These are phyloP conservation scores for Pogonomyrmex californicus DNA, from an alignment of 1,140 invertebrate species.

Conservation along the genomic window DNA sequence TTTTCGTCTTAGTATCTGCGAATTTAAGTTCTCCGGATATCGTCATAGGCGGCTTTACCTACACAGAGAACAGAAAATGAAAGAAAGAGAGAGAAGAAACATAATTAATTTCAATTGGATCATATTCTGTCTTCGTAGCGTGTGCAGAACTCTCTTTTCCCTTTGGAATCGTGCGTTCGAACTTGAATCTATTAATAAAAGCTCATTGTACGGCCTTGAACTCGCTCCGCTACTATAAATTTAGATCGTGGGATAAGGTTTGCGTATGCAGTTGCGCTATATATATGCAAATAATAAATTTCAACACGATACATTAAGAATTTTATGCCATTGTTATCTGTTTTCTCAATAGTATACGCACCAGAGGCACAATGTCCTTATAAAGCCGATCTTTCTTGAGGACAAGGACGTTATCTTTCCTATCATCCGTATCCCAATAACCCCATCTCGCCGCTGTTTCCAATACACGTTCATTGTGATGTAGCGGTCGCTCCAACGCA, in stretches of 20 bases:
- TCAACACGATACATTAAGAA: neutral
- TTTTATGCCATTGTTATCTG: neutral
- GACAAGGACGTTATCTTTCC: conserved; percentile 93
- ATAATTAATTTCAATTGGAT: conserved; percentile 80
- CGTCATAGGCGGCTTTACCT: conserved; percentile 88
- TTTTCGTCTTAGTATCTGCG: conserved; percentile 92
- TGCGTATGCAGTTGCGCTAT: neutral
- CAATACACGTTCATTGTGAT: conserved; percentile 92
- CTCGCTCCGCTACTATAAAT: conserved; percentile 26
- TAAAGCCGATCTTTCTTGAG: conserved; percentile 88
- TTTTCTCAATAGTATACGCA: conserved; percentile 72
- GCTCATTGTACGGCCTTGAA: conserved; percentile 39
- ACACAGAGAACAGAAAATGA: conserved; percentile 37
- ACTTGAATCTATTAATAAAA: conserved; percentile 69
- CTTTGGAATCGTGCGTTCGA: conserved; percentile 74
- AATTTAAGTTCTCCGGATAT: conserved; percentile 92
- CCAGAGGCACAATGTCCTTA: conserved; percentile 86
- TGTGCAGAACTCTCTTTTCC: conserved; percentile 70
- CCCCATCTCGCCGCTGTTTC: conserved; percentile 92
- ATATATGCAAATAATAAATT: neutral
- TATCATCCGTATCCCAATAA: conserved; percentile 93
- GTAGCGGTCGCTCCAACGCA: conserved; percentile 91
- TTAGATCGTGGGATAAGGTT: conserved; percentile 19
- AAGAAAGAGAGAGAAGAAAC: neutral
- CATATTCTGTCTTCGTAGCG: conserved; percentile 81